Conservation (phyloP, 2,888 invertebrate genomes). For the Pocota personata region DNA sequence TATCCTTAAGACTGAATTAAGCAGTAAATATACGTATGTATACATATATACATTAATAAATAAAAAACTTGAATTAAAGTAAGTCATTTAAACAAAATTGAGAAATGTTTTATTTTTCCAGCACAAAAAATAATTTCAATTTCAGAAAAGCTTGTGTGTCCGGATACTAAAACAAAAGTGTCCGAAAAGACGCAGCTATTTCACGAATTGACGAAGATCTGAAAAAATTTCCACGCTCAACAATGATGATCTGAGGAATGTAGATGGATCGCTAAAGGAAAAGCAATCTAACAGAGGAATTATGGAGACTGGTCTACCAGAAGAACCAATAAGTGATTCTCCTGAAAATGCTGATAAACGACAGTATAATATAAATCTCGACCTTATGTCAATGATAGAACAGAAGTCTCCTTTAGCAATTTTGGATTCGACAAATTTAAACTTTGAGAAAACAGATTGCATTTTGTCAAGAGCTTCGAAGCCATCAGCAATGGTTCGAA, state of each 20-base stretch:
- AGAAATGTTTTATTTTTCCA: too few relatives aligned
- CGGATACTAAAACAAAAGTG: too few relatives aligned
- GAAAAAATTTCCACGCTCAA: not conserved
- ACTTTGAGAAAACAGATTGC: not conserved
- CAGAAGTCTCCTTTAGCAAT: not conserved
- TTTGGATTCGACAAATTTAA: not conserved
- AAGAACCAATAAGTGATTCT: not conserved
- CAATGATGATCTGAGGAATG: not conserved
- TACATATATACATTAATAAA: too few relatives aligned
- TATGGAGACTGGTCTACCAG: not conserved
- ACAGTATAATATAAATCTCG: not conserved
- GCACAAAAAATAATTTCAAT: too few relatives aligned
- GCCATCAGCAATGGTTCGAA: not conserved
- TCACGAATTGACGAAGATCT: not conserved
- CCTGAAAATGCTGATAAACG: too few relatives aligned
- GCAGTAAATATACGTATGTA: too few relatives aligned
- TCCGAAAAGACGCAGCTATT: not conserved
- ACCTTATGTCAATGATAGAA: not conserved
- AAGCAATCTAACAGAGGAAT: not conserved
- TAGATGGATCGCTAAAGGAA: constrained; percentile 7
- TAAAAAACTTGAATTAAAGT: too few relatives aligned
- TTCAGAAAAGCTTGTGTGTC: too few relatives aligned
- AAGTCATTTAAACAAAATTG: too few relatives aligned
- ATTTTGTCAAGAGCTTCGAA: not conserved
- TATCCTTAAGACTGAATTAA: too few relatives aligned